Evolutionary conservation across 2,797 vertebrate genomes (phyloP).

Genomic region (Leptoclinus maculatus): DNA sequence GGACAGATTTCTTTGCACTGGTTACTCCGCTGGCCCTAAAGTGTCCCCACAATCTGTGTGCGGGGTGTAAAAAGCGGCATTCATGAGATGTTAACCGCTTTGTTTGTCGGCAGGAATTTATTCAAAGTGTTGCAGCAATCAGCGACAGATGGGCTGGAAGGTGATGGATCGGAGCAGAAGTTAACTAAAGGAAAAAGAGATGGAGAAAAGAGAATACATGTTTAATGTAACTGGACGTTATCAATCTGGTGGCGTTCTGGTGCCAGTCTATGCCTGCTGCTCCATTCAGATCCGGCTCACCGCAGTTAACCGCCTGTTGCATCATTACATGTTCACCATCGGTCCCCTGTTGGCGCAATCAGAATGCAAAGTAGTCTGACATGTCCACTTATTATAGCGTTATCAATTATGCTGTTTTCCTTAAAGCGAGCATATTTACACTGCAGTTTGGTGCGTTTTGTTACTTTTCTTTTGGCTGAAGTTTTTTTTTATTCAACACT

Average conservation of each 20-base stretch:
- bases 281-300: constrained; percentile 33
- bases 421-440: background rate
- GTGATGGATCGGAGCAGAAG: constrained; percentile 77
- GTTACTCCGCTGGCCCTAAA: constrained; percentile 76
- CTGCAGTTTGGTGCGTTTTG: background rate
- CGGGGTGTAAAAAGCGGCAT: constrained; percentile 86
- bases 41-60: constrained; percentile 78
- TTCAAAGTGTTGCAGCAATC: constrained; percentile 84
- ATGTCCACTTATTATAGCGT: background rate
- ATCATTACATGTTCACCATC: background rate
- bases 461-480: background rate
- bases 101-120: constrained; percentile 83
- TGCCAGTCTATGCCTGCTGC: constrained; percentile 60
- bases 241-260: constrained; percentile 69
- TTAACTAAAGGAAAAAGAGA: constrained; percentile 68
- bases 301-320: constrained; percentile 19
- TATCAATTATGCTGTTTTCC: background rate
- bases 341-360: constrained; percentile 6
- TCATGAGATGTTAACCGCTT: constrained; percentile 91
- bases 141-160: constrained; percentile 90
- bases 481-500: too few species aligned
- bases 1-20: constrained; percentile 78
- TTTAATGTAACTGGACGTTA: constrained; percentile 69
- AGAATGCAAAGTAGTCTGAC: background rate
- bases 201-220: constrained; percentile 36